Base-by-base conservation (phyloP, 2,888 invertebrate genomes). In the Esperia sulphurella region DNA sequence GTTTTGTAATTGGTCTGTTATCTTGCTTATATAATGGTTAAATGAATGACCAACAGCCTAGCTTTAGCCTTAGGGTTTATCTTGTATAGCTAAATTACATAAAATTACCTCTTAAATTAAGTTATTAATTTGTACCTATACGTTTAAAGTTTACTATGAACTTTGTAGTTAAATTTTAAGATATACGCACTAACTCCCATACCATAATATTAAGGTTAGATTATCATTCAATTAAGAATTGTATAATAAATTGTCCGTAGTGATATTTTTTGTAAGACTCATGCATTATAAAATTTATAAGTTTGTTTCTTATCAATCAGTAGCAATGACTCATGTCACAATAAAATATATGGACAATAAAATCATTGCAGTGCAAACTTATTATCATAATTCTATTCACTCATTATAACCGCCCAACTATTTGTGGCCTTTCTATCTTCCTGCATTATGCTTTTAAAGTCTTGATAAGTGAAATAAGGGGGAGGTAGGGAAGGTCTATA, bases 301-400 rank as follows among this genome's bases (percentile, higher is more conserved):
- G 21, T 21, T 21, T 21, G 21, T 21, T 21, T 21, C 5, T 2
- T 21, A 5, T 21, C 5, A 21, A 5, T 21, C 5, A 2, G 5
- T 21, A 21, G 5, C 5, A 21, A 5, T 5, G 21, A 21, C 21
- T 21, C 21, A 2, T 21, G 21, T 21, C 21, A 21, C 21, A 21
- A 21, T 21, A 21, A 21, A 21, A 2, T 21, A 21, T 5, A 21
- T 21, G 21, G 21, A 21, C 2, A 21, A 21, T 21, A 21, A 21
- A 21, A 21, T 21, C 21, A 21, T 21, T 21, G 21, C 21, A 21
- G 21, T 21, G 21, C 21, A 21, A 21, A 21, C 5, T 21, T 21
- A 2, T 66, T 76, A 71, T 76, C 75, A 79, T 71, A 71, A 63
- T 66, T 59, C 64, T 68, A 63, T 54, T 49, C 51, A 46, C 51